These are phyloP conservation scores for Phengaris arion DNA, from an alignment of 2,888 invertebrate species.

Conservation along the genomic window DNA sequence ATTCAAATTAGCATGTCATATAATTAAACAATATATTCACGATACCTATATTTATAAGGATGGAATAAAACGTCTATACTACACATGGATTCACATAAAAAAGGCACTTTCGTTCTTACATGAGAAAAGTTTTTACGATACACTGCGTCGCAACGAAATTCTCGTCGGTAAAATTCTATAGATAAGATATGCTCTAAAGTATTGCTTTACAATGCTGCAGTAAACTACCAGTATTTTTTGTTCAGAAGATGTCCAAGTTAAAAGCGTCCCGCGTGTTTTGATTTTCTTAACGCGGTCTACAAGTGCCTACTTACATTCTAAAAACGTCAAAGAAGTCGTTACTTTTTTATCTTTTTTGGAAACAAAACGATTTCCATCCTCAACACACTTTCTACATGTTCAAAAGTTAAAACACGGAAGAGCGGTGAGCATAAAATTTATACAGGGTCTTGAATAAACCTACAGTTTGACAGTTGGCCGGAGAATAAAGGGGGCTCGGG, in stretches of 20 bases:
- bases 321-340: no score
- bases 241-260: background rate
- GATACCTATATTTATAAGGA: background rate
- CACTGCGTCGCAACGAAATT: conserved; percentile 12
- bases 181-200: conserved; percentile 7
- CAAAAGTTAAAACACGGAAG: background rate
- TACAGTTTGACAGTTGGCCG: conserved; percentile 33
- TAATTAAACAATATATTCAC: no score
- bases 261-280: background rate
- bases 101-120: conserved; percentile 14
- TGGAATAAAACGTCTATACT: background rate
- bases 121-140: conserved; percentile 17
- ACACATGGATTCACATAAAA: conserved; percentile 2
- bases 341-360: background rate
- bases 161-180: conserved; percentile 12
- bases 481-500: conserved; percentile 30
- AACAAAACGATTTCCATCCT: background rate
- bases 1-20: no score
- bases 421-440: conserved; percentile 28
- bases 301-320: no score
- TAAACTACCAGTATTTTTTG: background rate
- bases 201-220: conserved; percentile 1
- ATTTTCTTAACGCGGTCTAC: background rate
- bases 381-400: conserved; percentile 1
- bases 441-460: conserved; percentile 30